These are phyloP conservation scores for Mizuhopecten yessoensis DNA, from an alignment of 1,140 invertebrate genomes.

Conservation along the genomic window DNA sequence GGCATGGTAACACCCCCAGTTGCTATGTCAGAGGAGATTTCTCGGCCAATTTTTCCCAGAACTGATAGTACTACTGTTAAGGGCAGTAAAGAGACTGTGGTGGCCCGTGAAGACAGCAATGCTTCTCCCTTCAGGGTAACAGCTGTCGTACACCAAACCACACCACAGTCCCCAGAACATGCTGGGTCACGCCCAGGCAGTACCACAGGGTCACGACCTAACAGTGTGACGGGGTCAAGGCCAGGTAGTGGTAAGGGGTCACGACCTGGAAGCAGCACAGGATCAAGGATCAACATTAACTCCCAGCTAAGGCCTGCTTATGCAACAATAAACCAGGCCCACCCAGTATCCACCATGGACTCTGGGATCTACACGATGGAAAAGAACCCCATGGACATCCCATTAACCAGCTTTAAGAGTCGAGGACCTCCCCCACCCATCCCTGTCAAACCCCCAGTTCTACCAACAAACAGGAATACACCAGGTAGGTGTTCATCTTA, in stretches of 20 bases:
- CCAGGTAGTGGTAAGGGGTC: constrained; percentile 8
- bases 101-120: not conserved
- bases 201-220: not conserved
- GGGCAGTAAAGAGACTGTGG: not conserved
- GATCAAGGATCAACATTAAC: not conserved
- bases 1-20: constrained; percentile 28
- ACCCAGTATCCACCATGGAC: constrained; percentile 46
- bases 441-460: constrained; percentile 18
- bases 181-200: not conserved
- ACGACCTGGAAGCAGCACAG: not conserved
- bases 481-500: not conserved
- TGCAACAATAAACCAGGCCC: not conserved
- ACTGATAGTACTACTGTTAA: not conserved
- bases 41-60: not conserved
- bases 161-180: constrained; percentile 22
- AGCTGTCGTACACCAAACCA: constrained; percentile 17
- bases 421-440: not conserved
- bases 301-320: not conserved
- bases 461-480: not conserved
- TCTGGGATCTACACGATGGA: constrained; percentile 30
- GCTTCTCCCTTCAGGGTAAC: not conserved
- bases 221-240: not conserved
- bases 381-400: constrained; percentile 60
- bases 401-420: constrained; percentile 55
- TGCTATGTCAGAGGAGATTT: not conserved